Evolutionary conservation across 2,113 vertebrate species (phyloP).

Genomic region (Lutjanus erythropterus): DNA sequence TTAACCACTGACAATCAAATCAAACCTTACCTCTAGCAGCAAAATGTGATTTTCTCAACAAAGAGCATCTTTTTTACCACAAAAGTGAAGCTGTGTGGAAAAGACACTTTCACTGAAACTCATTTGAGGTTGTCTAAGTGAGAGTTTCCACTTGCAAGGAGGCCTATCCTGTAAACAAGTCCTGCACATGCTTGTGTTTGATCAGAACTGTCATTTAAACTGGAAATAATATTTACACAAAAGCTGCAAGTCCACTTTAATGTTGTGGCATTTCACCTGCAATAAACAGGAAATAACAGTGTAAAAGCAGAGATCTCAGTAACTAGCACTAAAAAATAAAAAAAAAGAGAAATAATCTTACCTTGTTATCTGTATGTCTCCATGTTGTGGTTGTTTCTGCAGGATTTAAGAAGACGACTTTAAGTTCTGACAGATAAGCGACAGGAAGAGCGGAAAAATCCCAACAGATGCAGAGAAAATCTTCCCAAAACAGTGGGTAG

Average conservation of each 20-base stretch:
- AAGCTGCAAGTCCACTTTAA: neutral
- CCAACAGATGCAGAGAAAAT: slow-evolving; percentile 63
- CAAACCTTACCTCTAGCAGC: neutral
- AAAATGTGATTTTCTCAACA: neutral
- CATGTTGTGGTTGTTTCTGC: slow-evolving; percentile 71
- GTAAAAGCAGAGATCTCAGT: neutral
- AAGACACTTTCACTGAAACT: slow-evolving; percentile 12
- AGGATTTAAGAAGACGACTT: slow-evolving; percentile 23
- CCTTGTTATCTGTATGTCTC: slow-evolving; percentile 78
- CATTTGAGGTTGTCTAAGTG: neutral
- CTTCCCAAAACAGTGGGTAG: slow-evolving; percentile 58
- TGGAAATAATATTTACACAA: neutral
- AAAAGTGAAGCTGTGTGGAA: neutral
- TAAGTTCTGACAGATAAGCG: slow-evolving; percentile 36
- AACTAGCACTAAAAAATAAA: slow-evolving; percentile 2
- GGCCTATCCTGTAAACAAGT: neutral
- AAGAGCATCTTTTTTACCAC: neutral
- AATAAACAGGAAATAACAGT: slow-evolving; percentile 56
- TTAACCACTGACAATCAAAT: neutral
- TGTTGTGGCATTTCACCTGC: neutral
- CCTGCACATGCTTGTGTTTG: slow-evolving; percentile 21
- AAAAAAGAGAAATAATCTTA: slow-evolving; percentile 57
- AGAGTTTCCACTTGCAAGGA: slow-evolving; percentile 36
- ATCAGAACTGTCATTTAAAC: neutral
- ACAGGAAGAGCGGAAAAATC: slow-evolving; percentile 54